Conservation (phyloP, 2,888 invertebrate genomes). For the Lacanobia oleracea region DNA sequence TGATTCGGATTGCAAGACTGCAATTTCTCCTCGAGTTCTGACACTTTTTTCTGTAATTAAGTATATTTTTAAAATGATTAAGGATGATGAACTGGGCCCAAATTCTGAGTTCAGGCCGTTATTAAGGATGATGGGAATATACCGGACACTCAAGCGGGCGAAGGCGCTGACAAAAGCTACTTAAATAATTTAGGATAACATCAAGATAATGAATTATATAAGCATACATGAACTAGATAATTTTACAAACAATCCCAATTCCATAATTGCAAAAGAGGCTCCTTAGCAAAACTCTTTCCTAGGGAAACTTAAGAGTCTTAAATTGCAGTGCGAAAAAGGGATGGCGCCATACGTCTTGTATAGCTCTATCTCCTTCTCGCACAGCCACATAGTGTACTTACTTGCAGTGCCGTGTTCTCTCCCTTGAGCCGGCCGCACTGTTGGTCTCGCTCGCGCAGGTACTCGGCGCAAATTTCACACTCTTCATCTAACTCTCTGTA, state of each 20-base stretch:
- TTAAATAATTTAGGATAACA: no score
- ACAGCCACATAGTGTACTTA: slow-evolving; percentile 49
- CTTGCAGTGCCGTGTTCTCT: slow-evolving; percentile 80
- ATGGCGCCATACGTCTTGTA: background rate
- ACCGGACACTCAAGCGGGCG: no score
- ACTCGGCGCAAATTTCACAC: slow-evolving; percentile 85
- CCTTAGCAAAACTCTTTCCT: no score
- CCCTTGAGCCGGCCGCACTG: slow-evolving; percentile 77
- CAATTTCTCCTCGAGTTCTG: slow-evolving; percentile 74
- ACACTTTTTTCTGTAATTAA: slow-evolving; percentile 71
- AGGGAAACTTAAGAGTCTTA: background rate
- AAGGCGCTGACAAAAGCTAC: no score
- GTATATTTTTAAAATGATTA: background rate
- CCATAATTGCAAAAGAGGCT: background rate
- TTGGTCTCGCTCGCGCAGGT: slow-evolving; percentile 81
- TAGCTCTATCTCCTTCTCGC: background rate
- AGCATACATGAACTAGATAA: no score
- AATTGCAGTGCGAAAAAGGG: background rate
- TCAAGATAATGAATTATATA: no score
- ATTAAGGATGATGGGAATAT: no score
- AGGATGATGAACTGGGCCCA: background rate
- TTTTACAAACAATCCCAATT: no score
- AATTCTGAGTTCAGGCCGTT: background rate
- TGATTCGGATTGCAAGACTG: slow-evolving; percentile 63
- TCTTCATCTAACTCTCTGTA: slow-evolving; percentile 87